Evolutionary conservation across 2,888 invertebrate species (phyloP).

Genomic region (Xylota segnis): DNA sequence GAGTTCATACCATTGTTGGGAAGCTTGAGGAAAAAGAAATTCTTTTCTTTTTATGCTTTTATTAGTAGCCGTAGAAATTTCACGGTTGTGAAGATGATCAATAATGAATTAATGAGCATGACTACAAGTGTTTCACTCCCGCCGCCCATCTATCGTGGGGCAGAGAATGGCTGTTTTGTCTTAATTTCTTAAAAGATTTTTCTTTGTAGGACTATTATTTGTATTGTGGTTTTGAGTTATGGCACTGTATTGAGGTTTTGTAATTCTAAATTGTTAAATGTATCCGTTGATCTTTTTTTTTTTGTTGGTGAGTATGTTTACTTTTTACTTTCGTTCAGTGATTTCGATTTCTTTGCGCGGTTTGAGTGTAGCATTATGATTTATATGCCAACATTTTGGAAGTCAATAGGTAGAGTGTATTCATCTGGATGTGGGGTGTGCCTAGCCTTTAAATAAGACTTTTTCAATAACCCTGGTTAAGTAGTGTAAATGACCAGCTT

Average conservation of each 20-base stretch:
- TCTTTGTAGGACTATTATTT: conserved; percentile 5
- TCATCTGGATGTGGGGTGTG: not conserved
- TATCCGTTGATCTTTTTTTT: not conserved
- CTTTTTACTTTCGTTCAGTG: conserved; percentile 41
- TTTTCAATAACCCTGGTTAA: not conserved
- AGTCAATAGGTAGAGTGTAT: not conserved
- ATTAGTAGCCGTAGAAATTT: conserved; percentile 51
- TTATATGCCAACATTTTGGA: not conserved
- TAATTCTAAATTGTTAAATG: conserved; percentile 24
- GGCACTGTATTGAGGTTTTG: conserved; percentile 28
- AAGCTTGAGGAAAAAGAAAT: conserved; percentile 38
- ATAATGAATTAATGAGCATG: conserved; percentile 61
- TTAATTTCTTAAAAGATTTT: conserved; percentile 24
- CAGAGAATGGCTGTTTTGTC: conserved; percentile 34
- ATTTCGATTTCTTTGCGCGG: conserved; percentile 9
- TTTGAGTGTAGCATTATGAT: not conserved
- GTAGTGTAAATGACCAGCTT: not conserved
- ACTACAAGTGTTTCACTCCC: conserved; percentile 13
- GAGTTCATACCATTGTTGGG: conserved; percentile 25
- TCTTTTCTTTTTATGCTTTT: conserved; percentile 29
- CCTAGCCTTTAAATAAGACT: not conserved
- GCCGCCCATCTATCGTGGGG: not conserved
- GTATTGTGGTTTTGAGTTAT: conserved; percentile 17
- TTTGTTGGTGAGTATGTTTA: conserved; percentile 4
- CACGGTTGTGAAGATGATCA: conserved; percentile 57